Conservation (phyloP, 2,888 invertebrate species). For the Patella caerulea region DNA sequence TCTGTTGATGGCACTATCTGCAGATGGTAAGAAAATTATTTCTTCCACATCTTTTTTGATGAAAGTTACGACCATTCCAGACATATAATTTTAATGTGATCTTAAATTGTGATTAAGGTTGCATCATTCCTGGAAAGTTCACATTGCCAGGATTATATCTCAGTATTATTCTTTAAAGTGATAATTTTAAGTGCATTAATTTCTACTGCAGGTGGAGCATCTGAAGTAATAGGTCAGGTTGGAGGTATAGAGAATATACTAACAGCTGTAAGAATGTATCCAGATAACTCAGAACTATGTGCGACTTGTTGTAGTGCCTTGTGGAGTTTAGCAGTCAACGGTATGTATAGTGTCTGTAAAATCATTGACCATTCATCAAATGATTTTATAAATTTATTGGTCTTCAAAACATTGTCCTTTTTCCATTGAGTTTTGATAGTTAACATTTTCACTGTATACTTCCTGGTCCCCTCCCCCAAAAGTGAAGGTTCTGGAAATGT, state of each 20-base stretch:
- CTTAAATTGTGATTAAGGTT: no score
- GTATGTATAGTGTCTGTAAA: constrained; percentile 31
- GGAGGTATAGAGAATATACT: constrained; percentile 62
- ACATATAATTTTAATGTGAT: no score
- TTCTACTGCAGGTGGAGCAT: constrained; percentile 47
- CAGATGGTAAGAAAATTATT: constrained; percentile 52
- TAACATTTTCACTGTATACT: no score
- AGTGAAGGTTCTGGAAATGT: no score
- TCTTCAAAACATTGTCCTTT: no score
- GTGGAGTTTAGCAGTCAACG: constrained; percentile 64
- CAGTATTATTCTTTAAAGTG: not conserved
- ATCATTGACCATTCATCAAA: no score
- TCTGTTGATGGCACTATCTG: constrained; percentile 63
- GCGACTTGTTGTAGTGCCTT: constrained; percentile 63
- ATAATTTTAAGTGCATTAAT: not conserved
- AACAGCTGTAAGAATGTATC: constrained; percentile 51
- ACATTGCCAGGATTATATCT: not conserved
- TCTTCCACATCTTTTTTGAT: no score
- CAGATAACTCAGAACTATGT: constrained; percentile 50
- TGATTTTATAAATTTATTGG: no score
- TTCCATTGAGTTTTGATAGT: no score
- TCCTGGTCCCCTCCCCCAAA: no score
- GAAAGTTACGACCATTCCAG: no score
- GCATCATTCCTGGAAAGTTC: no score
- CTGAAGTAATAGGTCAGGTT: constrained; percentile 55